Conservation (phyloP, 2,888 invertebrate genomes). For the Geotrupes spiniger region DNA sequence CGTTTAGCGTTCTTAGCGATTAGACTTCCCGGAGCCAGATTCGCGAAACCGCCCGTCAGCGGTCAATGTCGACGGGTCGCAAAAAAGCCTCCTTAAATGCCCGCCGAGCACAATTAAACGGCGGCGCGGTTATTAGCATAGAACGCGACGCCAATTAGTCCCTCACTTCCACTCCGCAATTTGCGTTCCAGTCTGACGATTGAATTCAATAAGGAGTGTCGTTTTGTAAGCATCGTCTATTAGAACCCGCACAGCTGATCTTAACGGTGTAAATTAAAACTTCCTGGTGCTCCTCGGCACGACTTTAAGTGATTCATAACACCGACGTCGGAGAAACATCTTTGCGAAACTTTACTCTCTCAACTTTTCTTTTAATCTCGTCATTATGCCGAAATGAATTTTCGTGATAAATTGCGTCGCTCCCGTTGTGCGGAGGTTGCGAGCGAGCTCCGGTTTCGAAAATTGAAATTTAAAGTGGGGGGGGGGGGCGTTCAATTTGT, state of each 20-base stretch:
- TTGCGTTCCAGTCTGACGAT: background rate
- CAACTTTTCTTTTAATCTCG: slow-evolving; percentile 7
- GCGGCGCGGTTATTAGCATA: too few relatives aligned
- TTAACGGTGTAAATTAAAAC: slow-evolving; percentile 31
- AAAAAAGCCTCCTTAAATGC: too few relatives aligned
- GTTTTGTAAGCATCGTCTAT: slow-evolving; percentile 17
- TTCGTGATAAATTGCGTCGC: slow-evolving; percentile 6
- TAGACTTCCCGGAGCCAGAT: too few relatives aligned
- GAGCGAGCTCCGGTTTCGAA: background rate
- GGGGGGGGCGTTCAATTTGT: too few relatives aligned
- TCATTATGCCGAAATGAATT: slow-evolving; percentile 6
- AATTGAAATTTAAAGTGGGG: slow-evolving; percentile 6
- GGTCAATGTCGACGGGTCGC: too few relatives aligned
- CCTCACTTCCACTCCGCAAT: too few relatives aligned
- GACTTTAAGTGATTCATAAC: slow-evolving; percentile 25
- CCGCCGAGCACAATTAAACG: too few relatives aligned
- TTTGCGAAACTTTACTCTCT: slow-evolving; percentile 5
- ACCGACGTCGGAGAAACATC: slow-evolving; percentile 8
- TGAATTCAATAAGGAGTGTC: slow-evolving; percentile 7
- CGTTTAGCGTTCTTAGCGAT: too few relatives aligned
- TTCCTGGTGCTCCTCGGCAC: slow-evolving; percentile 26
- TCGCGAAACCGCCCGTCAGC: too few relatives aligned
- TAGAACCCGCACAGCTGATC: slow-evolving; percentile 29
- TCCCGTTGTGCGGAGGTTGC: background rate
- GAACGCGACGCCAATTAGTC: too few relatives aligned